Conservation (phyloP, 1,140 invertebrate genomes). For the Lepidotrigona ventralis region DNA sequence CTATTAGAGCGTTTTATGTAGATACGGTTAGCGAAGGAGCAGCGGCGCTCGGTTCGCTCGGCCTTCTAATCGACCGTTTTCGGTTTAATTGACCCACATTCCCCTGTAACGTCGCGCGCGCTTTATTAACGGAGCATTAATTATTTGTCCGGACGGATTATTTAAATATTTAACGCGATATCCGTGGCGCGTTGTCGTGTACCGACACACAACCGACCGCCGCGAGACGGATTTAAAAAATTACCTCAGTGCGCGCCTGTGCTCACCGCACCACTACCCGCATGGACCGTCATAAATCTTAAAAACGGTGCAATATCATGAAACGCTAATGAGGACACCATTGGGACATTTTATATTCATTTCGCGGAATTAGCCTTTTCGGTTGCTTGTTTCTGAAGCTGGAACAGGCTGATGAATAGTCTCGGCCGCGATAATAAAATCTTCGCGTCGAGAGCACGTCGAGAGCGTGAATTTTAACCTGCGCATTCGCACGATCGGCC, state of each 20-base stretch:
- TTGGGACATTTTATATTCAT: slow-evolving; percentile 67
- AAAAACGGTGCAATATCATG: slow-evolving; percentile 66
- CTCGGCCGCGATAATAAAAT: slow-evolving; percentile 60
- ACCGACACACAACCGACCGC: slow-evolving; percentile 38
- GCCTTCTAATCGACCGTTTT: slow-evolving; percentile 32
- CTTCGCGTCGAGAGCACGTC: slow-evolving; percentile 12
- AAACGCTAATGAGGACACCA: slow-evolving; percentile 64
- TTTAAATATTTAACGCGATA: slow-evolving; percentile 58
- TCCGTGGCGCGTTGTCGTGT: slow-evolving; percentile 27
- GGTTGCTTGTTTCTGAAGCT: slow-evolving; percentile 54
- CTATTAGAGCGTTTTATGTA: slow-evolving; percentile 4
- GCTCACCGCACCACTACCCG: slow-evolving; percentile 37
- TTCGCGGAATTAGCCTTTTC: slow-evolving; percentile 63
- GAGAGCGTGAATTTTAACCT: slow-evolving; percentile 44
- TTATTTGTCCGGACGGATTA: slow-evolving; percentile 53
- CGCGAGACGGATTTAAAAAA: slow-evolving; percentile 58
- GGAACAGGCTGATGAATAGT: slow-evolving; percentile 47
- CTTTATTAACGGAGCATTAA: slow-evolving; percentile 58
- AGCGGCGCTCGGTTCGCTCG: no score
- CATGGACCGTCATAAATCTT: slow-evolving; percentile 55
- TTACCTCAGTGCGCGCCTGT: slow-evolving; percentile 44
- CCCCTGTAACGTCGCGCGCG: neutral
- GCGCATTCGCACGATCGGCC: slow-evolving; percentile 16
- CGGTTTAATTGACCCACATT: slow-evolving; percentile 45
- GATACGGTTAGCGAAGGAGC: neutral